Percentiles rank a stretch among this genome's conserved stretches.
phyloP scores from a whole-genome alignment of 30 jellyfish, hydroid and myxozoan genomes.

The Hydractinia symbiolongicarpus region DNA sequence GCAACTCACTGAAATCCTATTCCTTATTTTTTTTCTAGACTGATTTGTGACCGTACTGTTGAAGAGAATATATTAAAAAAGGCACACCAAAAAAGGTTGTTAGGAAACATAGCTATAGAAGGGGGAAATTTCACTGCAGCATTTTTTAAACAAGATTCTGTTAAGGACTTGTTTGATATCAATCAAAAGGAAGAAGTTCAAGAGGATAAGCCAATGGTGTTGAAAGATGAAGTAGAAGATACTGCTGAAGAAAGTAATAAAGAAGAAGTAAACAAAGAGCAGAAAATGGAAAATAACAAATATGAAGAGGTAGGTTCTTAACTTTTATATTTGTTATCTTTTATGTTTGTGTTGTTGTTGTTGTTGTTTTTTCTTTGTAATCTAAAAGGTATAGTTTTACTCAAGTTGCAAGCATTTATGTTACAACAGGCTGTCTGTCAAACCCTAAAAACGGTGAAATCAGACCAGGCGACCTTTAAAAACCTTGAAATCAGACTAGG shows the following conservation, averaged over 20 bases:
- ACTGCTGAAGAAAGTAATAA: not conserved
- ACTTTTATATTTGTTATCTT: too few species aligned
- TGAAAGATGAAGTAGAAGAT: not conserved
- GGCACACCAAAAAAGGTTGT: constrained; percentile 82
- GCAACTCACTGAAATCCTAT: too few species aligned
- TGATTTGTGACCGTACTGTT: constrained; percentile 87
- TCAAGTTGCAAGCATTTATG: too few species aligned
- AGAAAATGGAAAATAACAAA: too few species aligned
- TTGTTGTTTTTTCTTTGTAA: too few species aligned
- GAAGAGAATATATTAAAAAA: constrained; percentile 86
- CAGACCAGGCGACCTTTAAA: too few species aligned
- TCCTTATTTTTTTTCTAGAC: constrained; percentile 15
- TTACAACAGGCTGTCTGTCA: too few species aligned
- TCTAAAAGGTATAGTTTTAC: too few species aligned
- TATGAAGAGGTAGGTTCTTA: not conserved
- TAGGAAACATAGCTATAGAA: constrained; percentile 88
- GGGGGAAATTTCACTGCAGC: constrained; percentile 96
- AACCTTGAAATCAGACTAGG: too few species aligned
- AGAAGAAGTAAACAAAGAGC: not conserved
- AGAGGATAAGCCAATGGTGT: constrained; percentile 8
- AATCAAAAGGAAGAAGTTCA: not conserved
- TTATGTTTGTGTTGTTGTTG: too few species aligned
- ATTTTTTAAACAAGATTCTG: constrained; percentile 71
- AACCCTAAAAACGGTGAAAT: too few species aligned
- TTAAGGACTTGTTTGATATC: constrained; percentile 57